phyloP scores from a whole-genome alignment of 2,888 invertebrate genomes.

The Mesoligia furuncula region DNA sequence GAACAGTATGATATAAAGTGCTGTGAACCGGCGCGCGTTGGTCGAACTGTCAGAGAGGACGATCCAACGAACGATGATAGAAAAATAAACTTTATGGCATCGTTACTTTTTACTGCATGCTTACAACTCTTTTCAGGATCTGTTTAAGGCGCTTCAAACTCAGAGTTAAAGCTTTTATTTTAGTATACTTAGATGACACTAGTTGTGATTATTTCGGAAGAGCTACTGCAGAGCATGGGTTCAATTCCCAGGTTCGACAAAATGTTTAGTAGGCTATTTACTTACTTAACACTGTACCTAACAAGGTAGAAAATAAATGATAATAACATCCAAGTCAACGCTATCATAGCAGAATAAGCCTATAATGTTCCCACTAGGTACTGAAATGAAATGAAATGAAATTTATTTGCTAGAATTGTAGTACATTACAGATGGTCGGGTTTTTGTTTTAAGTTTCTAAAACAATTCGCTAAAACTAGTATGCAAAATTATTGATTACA shows the following conservation, averaged over 20 bases:
- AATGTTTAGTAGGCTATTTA: neutral
- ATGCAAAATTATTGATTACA: too few relatives aligned
- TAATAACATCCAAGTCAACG: too few relatives aligned
- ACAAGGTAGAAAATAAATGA: too few relatives aligned
- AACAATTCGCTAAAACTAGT: too few relatives aligned
- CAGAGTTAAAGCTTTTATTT: neutral
- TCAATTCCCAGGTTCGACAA: neutral
- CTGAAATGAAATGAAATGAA: too few relatives aligned
- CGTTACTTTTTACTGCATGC: slow-evolving; percentile 33
- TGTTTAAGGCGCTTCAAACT: slow-evolving; percentile 7
- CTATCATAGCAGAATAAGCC: too few relatives aligned
- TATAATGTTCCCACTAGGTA: too few relatives aligned
- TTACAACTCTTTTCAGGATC: slow-evolving; percentile 20
- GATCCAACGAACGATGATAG: slow-evolving; percentile 15
- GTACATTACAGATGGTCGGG: too few relatives aligned
- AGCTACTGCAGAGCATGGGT: neutral
- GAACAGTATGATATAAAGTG: slow-evolving; percentile 26
- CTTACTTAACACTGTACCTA: neutral
- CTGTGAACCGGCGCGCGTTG: neutral
- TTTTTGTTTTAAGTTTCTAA: too few relatives aligned
- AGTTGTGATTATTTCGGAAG: neutral
- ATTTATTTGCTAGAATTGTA: too few relatives aligned
- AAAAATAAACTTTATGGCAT: slow-evolving; percentile 47
- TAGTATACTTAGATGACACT: neutral
- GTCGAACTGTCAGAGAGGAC: slow-evolving; percentile 5